Evolutionary conservation across 2,797 vertebrate genomes (phyloP), one percentile per base, ranked within the genome.

Genomic region (Myioborus melanocephalus): DNA sequence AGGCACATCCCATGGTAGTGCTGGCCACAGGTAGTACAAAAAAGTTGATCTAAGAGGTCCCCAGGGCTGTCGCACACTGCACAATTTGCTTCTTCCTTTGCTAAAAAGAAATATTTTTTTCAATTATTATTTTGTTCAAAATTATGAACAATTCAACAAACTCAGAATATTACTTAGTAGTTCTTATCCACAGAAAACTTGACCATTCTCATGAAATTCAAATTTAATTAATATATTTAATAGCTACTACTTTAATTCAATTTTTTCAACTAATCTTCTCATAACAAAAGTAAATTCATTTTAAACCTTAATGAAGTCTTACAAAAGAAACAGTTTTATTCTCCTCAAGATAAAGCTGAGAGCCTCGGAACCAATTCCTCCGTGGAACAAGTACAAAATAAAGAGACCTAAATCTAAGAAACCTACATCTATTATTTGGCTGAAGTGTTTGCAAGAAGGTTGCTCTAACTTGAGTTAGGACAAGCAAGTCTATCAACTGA

Each of bases 1-100:
- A 99, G 98, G 98, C 99, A 99, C 98, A 99, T 98, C 90, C 99
- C 99, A 86, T 99, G 99, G 97, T 99, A 99, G 98, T 99, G 99
- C 98, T 99, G 99, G 93, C 99, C 99, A 97, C 99, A 99, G 97
- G 99, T 99, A 97, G 99, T 99, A 98, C 99, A 99, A 98, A 99
- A 99, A 93, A 99, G 98, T 98, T 99, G 99, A 98, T 99, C 99
- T 97, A 98, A 97, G 90, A 99, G 98, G 97, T 99, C 99, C 94
- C 99, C 99, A 32, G 99, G 98, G 98, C 99, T 99, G 97, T 99
- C 99, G 44, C 99, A 99, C 94, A 99, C 98, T 57, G 98, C 98
- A 95, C 99, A 99, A 97, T 99, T 99, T 95, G 98, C 98, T 97
- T 99, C 99, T 97, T 99, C 99, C 97, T 98, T 98, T 97, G 98